Evolutionary conservation across 2,888 invertebrate species (phyloP).

Genomic region (Eurois occulta): DNA sequence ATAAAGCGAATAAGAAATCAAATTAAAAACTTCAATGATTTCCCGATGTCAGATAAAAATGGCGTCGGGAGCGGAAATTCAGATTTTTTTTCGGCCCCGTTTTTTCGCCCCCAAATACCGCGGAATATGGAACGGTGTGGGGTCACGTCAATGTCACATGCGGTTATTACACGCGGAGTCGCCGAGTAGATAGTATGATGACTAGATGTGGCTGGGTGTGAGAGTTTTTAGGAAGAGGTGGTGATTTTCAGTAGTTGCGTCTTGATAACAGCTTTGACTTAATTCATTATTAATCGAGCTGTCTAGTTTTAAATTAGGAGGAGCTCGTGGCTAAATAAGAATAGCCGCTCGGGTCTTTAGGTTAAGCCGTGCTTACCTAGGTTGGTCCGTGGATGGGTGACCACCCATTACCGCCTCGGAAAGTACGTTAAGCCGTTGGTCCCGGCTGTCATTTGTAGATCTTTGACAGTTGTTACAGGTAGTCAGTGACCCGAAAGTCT

Average conservation of each 20-base stretch:
- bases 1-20: slow-evolving; percentile 61
- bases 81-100: slow-evolving; percentile 25
- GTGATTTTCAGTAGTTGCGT: background rate
- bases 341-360: too few relatives aligned
- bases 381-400: too few relatives aligned
- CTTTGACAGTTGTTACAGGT: too few relatives aligned
- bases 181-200: slow-evolving; percentile 6
- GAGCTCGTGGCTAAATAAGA: too few relatives aligned
- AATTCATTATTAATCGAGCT: background rate
- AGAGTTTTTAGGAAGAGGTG: background rate
- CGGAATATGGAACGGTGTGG: slow-evolving; percentile 61
- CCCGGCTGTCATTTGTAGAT: too few relatives aligned
- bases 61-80: slow-evolving; percentile 36
- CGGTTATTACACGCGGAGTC: slow-evolving; percentile 72
- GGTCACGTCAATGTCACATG: slow-evolving; percentile 81
- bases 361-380: too few relatives aligned
- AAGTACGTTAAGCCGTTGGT: too few relatives aligned
- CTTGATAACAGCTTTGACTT: background rate
- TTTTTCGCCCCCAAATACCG: slow-evolving; percentile 55
- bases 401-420: too few relatives aligned
- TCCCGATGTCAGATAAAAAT: slow-evolving; percentile 57
- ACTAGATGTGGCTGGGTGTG: slow-evolving; percentile 67
- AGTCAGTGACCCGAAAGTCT: too few relatives aligned
- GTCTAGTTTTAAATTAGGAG: background rate
- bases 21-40: slow-evolving; percentile 69